Evolutionary conservation across 2,113 vertebrate genomes (phyloP), one percentile per base, ranked within the genome.

Genomic region (Cricetomys ansorgei): DNA sequence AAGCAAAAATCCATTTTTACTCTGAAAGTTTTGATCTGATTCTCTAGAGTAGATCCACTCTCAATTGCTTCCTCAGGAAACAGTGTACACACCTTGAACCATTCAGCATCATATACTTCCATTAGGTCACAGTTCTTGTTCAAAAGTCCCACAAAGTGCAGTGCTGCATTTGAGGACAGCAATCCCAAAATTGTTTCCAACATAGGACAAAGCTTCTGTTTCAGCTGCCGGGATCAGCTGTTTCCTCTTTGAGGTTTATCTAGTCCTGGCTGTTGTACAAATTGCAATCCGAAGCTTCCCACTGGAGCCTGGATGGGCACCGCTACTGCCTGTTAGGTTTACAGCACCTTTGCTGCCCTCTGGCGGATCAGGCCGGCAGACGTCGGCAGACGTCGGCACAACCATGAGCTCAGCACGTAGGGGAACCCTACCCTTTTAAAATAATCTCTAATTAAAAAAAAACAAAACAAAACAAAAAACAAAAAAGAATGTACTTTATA

Each of bases 111-210:
- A 87, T 99, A 99, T 25, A 99, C 98, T 27, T 99, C 98, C 99
- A 99, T 99, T 93, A 98, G 95, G 96, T 99, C 99, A 73, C 99
- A 99, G 43, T 96, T 96, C 98, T 99, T 99, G 98, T 99, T 98
- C 72, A 99, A 93, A 77, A 99, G 99, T 0, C 99, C 99, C 19
- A 99, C 98, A 98, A 99, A 99, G 97, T 99, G 99, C 91, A 57
- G 97, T 99, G 98, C 99, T 99, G 98, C 98, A 99, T 93, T 99
- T 99, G 69, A 98, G 76, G 10, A 98, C 98, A 27, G 89, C 98
- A 0, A 89, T 59, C 92, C 98, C 98, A 27, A 99, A 99, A 97
- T 99, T 99, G 84, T 97, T 99, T 12, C 99, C 99, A 95, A 99
- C 98, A 5, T 99, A 99, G n/a, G 57, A 0, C 98, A 98, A 92